Evolutionary conservation across 92 coral and sea anemone species (phyloP), one percentile per base, ranked within the genome.

Genomic region (Siderastrea siderea): DNA sequence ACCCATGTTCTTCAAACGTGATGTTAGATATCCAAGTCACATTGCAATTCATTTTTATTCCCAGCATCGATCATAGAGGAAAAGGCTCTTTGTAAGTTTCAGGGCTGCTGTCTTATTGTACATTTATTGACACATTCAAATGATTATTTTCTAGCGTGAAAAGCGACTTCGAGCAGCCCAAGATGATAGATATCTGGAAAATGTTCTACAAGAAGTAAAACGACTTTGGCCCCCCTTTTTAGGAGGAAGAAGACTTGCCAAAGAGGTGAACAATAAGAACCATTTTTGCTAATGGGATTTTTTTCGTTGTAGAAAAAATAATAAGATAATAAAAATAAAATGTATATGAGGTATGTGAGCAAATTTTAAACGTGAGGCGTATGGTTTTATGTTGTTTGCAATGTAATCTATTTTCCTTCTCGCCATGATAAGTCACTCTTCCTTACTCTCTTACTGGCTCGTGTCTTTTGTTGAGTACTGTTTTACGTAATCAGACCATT

Each of bases 151-250:
- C 60, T 4, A 84, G 87, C 49, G 50, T 61, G 87, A 84, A 65
- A 94, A 89, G 65, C 96, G 96, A 5, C 77, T 43, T 63, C 92
- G 91, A 80, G 99, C 99, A 16, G 71, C 93, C 6, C 80, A 71
- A 52, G 98, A 95, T 75, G 99, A 97, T 47, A 83, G 74, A 43
- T 97, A 92, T 71, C 80, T 97, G n/a, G 98, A 97, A 76, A 93
- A 95, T 69, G 95, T 95, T 6, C 84, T 97, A 59, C 89, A 92
- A 16, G 99, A 97, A 66, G 94, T 97, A 49, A 90, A 96, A 57
- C 90, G 99, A 57, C 80, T 97, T 46, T 97, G 99, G 99, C 99
- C 99, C 13, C 99, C 99, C 47, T 97, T 97, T 81, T 92, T 97
- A 61, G 99, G 99, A 10, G 99, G 99, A 70, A 84, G 99, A 77